phyloP scores from a whole-genome alignment of 2,888 invertebrate genomes.

The Hermaeophaga mercurialis region DNA sequence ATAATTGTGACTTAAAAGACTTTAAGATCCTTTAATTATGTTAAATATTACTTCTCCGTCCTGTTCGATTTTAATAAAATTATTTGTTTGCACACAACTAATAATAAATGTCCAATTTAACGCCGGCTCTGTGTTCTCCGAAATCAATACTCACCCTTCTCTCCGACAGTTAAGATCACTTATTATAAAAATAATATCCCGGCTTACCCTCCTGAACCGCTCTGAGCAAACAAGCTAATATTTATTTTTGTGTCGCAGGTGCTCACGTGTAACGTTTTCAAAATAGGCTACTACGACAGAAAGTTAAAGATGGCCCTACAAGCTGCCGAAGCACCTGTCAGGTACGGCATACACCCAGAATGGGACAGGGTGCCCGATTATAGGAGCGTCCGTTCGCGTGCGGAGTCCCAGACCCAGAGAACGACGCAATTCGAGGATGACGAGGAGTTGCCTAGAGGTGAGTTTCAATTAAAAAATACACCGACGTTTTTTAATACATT shows the following conservation, averaged over 20 bases:
- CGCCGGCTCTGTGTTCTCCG: too few species aligned
- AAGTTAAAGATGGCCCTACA: constrained; percentile 50
- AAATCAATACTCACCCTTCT: too few species aligned
- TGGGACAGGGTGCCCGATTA: constrained; percentile 41
- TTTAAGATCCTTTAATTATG: too few species aligned
- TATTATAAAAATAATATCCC: not conserved
- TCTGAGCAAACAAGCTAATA: constrained; percentile 13
- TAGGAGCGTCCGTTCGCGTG: constrained; percentile 27
- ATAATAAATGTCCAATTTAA: too few species aligned
- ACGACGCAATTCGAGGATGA: constrained; percentile 22
- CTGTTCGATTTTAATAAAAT: too few species aligned
- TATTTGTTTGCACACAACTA: too few species aligned
- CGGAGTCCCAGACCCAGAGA: constrained; percentile 2
- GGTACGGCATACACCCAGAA: constrained; percentile 46
- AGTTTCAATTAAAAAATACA: constrained; percentile 1
- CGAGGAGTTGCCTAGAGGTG: constrained; percentile 52
- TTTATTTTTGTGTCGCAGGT: constrained; percentile 28
- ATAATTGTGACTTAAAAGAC: too few species aligned
- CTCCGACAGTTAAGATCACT: not conserved
- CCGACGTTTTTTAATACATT: too few species aligned
- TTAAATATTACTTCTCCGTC: too few species aligned
- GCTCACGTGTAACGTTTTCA: constrained; percentile 35
- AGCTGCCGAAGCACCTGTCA: constrained; percentile 49
- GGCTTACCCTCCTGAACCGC: not conserved
- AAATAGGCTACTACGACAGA: constrained; percentile 51